A percentile compares a stretch with the other conserved stretches of the same genome.
Conservation (phyloP, 2,888 invertebrate genomes). For the Holacanthella duospinosa region DNA sequence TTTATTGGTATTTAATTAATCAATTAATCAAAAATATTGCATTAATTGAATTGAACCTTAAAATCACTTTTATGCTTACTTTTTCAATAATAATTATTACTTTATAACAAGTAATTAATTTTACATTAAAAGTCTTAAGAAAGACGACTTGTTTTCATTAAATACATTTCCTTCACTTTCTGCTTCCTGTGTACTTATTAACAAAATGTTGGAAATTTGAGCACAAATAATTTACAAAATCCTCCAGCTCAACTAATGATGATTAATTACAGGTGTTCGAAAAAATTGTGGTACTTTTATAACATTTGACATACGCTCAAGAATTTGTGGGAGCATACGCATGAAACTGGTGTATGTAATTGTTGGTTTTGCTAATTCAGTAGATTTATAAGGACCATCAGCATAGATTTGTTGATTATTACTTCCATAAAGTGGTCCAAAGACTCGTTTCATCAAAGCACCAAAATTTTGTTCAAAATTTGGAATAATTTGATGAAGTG, state of each 20-base stretch:
- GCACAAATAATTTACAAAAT: too few species aligned
- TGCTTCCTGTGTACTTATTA: too few species aligned
- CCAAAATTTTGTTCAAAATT: slow-evolving; percentile 8
- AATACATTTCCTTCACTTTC: too few species aligned
- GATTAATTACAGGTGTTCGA: too few species aligned
- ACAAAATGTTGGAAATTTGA: not conserved
- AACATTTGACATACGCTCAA: not conserved
- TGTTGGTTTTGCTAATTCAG: not conserved
- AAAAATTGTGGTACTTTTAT: too few species aligned
- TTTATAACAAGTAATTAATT: not conserved
- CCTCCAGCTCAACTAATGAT: too few species aligned
- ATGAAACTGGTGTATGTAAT: slow-evolving; percentile 5
- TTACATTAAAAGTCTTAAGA: too few species aligned
- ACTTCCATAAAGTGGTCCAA: not conserved
- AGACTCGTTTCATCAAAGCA: not conserved
- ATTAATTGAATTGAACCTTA: too few species aligned
- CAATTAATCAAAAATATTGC: too few species aligned
- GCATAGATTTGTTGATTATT: not conserved
- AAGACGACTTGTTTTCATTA: too few species aligned
- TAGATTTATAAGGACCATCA: not conserved
- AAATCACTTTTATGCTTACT: too few species aligned
- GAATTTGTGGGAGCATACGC: slow-evolving; percentile 2
- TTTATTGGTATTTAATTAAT: too few species aligned
- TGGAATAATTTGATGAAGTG: slow-evolving; percentile 7
- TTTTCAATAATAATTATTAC: not conserved